phyloP scores from a whole-genome alignment of 2,888 invertebrate species.

The Pomacea canaliculata region DNA sequence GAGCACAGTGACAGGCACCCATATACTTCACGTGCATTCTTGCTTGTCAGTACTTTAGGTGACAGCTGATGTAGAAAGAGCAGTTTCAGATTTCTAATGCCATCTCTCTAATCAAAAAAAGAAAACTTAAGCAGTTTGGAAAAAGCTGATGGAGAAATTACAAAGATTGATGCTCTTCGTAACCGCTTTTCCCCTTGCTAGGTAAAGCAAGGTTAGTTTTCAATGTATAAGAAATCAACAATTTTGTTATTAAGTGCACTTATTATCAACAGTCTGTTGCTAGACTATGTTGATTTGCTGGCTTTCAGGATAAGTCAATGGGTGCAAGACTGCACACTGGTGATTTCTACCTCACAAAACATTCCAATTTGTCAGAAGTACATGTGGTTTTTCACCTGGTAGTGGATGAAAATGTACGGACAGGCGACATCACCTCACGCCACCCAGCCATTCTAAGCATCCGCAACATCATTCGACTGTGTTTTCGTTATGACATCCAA shows the following conservation, averaged over 20 bases:
- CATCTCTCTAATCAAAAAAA: no score
- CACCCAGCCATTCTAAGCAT: conserved; percentile 95
- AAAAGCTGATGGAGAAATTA: no score
- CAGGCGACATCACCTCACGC: conserved; percentile 91
- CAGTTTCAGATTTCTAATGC: no score
- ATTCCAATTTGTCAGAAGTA: conserved; percentile 93
- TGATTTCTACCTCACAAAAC: conserved; percentile 72
- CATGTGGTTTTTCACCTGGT: conserved; percentile 97
- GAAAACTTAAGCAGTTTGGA: no score
- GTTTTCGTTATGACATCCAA: conserved; percentile 94
- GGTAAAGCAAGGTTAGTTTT: background rate
- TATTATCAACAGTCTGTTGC: background rate
- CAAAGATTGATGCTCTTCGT: no score
- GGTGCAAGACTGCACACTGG: conserved; percentile 55
- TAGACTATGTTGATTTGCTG: background rate
- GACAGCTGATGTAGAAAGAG: no score
- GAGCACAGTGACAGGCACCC: no score
- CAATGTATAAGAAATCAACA: background rate
- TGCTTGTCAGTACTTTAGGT: no score
- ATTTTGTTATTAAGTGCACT: background rate
- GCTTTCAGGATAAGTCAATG: conserved; percentile 50
- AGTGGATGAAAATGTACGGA: conserved; percentile 79
- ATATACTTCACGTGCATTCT: no score
- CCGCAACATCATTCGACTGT: conserved; percentile 92
- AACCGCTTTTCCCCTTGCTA: no score